Evolutionary conservation across 2,888 invertebrate genomes (phyloP), one percentile per base, ranked within the genome.

Genomic region (Deilephila elpenor): DNA sequence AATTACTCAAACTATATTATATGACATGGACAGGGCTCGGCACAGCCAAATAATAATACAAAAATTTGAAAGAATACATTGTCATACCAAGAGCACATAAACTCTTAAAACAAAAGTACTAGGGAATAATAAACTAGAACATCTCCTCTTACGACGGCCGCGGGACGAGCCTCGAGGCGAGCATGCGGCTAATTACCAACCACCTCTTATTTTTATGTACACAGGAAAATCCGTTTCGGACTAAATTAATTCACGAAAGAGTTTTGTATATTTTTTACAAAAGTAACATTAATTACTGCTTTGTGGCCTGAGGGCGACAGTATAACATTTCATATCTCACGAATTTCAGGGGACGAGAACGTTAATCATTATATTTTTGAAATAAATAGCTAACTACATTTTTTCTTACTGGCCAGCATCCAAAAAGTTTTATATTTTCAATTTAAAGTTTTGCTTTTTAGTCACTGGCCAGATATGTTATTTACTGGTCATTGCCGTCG

Each of bases 401-500:
- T 51, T 17, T 25, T 62, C 0, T 67, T 5, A 25, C 51, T 51
- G 67, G 67, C 67, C 67, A 51, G 25, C 25, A 29, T 51, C 37
- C 25, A 67, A 67, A 67, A 67, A 17, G 25, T 62, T 62, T 19
- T 56, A 32, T 32, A 14, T 60, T 14, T 25, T 60, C 17, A n/a
- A 56, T 56, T n/a, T 17, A n/a, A n/a, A 11, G n/a, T 56, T 56
- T 29, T 29, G 64, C 51, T 51, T 67, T 44, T 67, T 67, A 44
- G 25, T 44, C 14, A 67, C 67, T 25, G 51, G 67, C 25, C 59
- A 60, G 37, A 37, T 37, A 37, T 37, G 5, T 64, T 70, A 72
- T 72, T 89, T 92, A 93, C 93, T 90, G 76, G 91, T 88, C 93
- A 93, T 93, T 71, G 92, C 87, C 20, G 87, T 87, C 73, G 92